Base-by-base conservation (phyloP, 2,888 invertebrate species). In the Lingula anatina region DNA sequence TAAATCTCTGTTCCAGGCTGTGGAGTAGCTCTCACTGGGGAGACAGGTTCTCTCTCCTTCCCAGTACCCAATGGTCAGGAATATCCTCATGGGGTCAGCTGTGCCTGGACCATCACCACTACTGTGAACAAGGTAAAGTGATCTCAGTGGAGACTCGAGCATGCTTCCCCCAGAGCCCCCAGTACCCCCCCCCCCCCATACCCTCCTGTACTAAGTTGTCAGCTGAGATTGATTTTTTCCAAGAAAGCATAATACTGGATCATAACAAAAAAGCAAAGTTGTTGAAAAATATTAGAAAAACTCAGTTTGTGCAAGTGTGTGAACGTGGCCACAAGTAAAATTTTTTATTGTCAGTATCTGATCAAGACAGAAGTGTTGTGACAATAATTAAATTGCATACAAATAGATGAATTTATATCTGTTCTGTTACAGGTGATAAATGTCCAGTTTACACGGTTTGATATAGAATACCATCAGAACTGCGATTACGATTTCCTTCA, bases 101-200 rank as follows among this genome's bases (percentile, higher is more conserved):
- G 93, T 71, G 87, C 86, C 9, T 93, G 91, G 90, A 81, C 85
- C 0, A 86, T 93, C 51, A 80, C 82, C 46, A 86, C 88, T 0
- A 50, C 67, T 1, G 81, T 83, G 45, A 79, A 81, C 27, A 79
- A 83, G 68, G 78, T 75, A 55, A 44, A 12, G 35, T 31, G 35
- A 31, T 31, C 9, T 31, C 35, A 31, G 9, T 12, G n/a, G 9
- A 9, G 9, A 31, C n/a, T 31, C 9, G 9, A 31, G 9, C 9
- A 12, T 12, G 35, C 35, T 31, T 12, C n/a, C 35, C 9, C n/a
- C 9, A 31, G 35, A 12, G 12, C 42, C 20, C 42, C n/a, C 42
- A 4, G n/a, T 20, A 9, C 20, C 39, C 9, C 20, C 20, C 15
- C 5, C 1, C 28, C 9, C 18, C 1, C 1, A 2, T 9, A 3